Percentiles rank a stretch among this genome's conserved stretches.
phyloP scores from a whole-genome alignment of 1,140 invertebrate species.

The Neomicropteryx cornuta region DNA sequence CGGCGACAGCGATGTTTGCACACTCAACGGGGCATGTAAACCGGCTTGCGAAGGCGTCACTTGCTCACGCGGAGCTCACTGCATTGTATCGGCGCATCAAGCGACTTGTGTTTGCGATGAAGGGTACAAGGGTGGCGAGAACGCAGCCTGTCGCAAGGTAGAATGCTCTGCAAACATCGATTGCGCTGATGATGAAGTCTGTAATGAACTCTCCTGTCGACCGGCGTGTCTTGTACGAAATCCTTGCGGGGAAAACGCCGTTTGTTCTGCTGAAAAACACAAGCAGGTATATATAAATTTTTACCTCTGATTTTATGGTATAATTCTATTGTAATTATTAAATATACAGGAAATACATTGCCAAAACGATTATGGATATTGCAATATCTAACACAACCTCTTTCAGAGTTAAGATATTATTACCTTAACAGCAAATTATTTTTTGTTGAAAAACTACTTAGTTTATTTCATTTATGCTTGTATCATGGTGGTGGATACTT shows the following conservation, averaged over 20 bases:
- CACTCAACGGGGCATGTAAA: slow-evolving; percentile 56
- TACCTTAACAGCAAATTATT: too few relatives aligned
- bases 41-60: slow-evolving; percentile 57
- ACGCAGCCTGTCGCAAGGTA: slow-evolving; percentile 62
- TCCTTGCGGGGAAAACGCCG: slow-evolving; percentile 70
- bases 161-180: slow-evolving; percentile 62
- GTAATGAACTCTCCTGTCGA: slow-evolving; percentile 68
- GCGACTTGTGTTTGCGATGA: slow-evolving; percentile 63
- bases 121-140: slow-evolving; percentile 70
- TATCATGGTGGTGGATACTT: too few relatives aligned
- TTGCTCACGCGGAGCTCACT: slow-evolving; percentile 74
- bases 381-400: too few relatives aligned
- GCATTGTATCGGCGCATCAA: slow-evolving; percentile 54
- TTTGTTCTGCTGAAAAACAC: slow-evolving; percentile 73
- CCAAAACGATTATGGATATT: too few relatives aligned
- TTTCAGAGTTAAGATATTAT: too few relatives aligned
- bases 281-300: too few relatives aligned
- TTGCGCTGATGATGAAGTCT: slow-evolving; percentile 72
- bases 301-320: slow-evolving; percentile 2
- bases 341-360: too few relatives aligned
- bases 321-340: too few relatives aligned
- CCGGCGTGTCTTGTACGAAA: slow-evolving; percentile 71
- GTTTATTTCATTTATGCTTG: too few relatives aligned
- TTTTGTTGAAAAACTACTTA: too few relatives aligned
- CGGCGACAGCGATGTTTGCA: slow-evolving; percentile 32